Evolutionary conservation across 2,797 vertebrate species (phyloP).

Genomic region (Sebastes baramenuke): DNA sequence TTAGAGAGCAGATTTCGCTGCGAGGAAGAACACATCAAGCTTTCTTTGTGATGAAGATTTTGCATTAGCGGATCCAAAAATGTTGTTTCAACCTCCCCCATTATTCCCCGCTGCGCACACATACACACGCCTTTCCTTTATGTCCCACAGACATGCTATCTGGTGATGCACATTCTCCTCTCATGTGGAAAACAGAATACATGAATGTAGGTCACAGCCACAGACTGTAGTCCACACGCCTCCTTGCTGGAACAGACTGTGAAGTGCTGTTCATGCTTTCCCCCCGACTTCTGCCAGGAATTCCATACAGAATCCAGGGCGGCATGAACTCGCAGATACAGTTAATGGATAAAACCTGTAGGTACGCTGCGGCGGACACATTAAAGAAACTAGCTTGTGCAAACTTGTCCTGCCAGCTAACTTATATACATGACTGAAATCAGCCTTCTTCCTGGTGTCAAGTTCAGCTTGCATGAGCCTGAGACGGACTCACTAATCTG

Average conservation of each 20-base stretch:
- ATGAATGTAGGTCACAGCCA: slow-evolving; percentile 79
- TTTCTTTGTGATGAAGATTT: background rate
- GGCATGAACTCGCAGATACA: slow-evolving; percentile 46
- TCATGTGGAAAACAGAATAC: slow-evolving; percentile 76
- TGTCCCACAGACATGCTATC: slow-evolving; percentile 50
- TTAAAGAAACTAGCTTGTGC: background rate
- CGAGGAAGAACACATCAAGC: background rate
- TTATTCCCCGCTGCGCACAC: background rate
- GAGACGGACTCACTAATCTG: slow-evolving; percentile 28
- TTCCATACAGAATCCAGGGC: slow-evolving; percentile 44
- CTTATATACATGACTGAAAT: background rate
- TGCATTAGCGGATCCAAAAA: slow-evolving; percentile 22
- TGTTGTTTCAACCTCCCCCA: background rate
- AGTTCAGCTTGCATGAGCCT: background rate
- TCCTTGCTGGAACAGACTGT: slow-evolving; percentile 46
- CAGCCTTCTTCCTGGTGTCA: background rate
- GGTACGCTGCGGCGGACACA: background rate
- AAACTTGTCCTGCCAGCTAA: background rate
- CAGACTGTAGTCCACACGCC: slow-evolving; percentile 53
- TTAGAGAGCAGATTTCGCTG: background rate
- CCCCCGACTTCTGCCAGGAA: slow-evolving; percentile 66
- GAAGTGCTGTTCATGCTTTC: slow-evolving; percentile 65
- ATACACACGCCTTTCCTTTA: slow-evolving; percentile 32
- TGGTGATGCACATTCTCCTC: slow-evolving; percentile 67
- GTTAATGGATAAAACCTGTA: slow-evolving; percentile 18